phyloP scores from a whole-genome alignment of 92 coral and sea anemone genomes.

The Porites lobata region DNA sequence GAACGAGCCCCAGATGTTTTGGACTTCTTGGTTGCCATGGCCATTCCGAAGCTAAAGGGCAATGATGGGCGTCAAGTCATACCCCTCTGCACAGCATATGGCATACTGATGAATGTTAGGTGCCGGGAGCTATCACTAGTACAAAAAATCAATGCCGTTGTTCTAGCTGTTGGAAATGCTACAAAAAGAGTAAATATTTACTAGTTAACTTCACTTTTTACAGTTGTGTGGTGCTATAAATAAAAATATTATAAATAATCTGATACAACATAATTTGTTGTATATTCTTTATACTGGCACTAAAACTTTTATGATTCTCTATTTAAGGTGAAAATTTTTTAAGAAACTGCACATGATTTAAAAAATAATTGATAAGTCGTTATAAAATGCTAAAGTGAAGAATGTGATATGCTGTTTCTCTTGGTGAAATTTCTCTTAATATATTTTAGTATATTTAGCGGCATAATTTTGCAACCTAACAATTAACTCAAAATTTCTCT shows the following conservation, averaged over 20 bases:
- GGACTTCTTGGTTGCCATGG: constrained; percentile 68
- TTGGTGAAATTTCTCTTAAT: no score
- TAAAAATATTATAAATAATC: no score
- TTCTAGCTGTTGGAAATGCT: constrained; percentile 65
- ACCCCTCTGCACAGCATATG: constrained; percentile 44
- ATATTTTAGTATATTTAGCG: no score
- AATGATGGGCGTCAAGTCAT: constrained; percentile 21
- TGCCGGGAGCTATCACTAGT: constrained; percentile 55
- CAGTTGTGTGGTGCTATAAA: background rate
- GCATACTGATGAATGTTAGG: constrained; percentile 55
- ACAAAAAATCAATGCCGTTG: constrained; percentile 54
- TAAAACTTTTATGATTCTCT: no score
- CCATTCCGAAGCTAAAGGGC: constrained; percentile 49
- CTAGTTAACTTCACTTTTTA: background rate
- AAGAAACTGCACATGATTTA: background rate
- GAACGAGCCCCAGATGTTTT: constrained; percentile 76
- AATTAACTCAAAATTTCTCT: no score
- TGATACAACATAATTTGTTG: no score
- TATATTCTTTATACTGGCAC: no score
- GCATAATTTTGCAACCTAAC: background rate
- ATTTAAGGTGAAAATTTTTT: background rate
- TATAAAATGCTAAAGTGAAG: no score
- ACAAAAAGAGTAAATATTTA: constrained; percentile 49
- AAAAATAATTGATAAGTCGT: no score
- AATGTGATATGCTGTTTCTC: no score